phyloP scores from a whole-genome alignment of 2,888 invertebrate species.

The Acronicta psi region DNA sequence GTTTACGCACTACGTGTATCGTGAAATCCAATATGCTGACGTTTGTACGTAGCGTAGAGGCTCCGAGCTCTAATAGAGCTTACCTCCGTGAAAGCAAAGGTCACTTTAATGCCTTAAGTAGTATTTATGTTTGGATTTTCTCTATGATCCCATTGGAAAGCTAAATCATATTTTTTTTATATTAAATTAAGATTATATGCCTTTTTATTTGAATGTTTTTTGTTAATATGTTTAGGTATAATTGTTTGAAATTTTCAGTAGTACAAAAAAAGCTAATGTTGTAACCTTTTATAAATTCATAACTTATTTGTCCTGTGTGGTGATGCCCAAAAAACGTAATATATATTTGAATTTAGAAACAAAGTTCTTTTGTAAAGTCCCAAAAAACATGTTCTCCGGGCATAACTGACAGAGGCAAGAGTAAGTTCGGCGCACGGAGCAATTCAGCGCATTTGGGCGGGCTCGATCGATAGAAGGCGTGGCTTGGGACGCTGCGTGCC shows the following conservation, averaged over 20 bases:
- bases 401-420: conserved; percentile 37
- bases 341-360: background rate
- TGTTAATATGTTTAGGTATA: too few species aligned
- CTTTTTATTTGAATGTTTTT: too few species aligned
- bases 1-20: conserved; percentile 6
- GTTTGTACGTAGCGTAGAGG: background rate
- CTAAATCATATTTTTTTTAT: too few species aligned
- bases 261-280: too few species aligned
- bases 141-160: too few species aligned
- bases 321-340: background rate
- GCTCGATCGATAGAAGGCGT: conserved; percentile 82
- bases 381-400: conserved; percentile 50
- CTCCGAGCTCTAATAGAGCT: background rate
- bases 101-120: background rate
- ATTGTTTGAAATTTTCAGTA: too few species aligned
- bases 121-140: too few species aligned
- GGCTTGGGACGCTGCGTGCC: conserved; percentile 79
- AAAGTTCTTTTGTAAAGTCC: conserved; percentile 6
- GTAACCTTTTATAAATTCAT: too few species aligned
- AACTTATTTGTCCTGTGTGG: too few species aligned
- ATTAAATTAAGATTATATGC: too few species aligned
- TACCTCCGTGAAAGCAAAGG: background rate
- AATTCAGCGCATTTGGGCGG: conserved; percentile 81
- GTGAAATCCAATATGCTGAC: conserved; percentile 6
- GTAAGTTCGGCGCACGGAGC: conserved; percentile 52